Conservation (phyloP, 2,113 vertebrate genomes). For the Passerina amoena region DNA sequence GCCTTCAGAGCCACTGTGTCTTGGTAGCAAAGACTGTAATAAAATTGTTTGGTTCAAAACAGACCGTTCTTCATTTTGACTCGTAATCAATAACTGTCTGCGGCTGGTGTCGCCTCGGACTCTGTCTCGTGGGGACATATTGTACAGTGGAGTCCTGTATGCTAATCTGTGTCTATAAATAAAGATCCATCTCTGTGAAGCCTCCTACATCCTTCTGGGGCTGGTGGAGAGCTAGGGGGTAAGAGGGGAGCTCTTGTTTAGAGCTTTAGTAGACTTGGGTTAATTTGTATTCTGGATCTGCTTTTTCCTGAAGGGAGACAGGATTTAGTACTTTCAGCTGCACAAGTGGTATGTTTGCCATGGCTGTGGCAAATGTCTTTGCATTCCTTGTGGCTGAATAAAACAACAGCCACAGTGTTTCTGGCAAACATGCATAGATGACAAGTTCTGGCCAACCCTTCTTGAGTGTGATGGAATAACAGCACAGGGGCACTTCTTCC, state of each 20-base stretch:
- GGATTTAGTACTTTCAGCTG: neutral
- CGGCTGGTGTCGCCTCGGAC: neutral
- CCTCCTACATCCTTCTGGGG: neutral
- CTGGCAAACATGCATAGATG: neutral
- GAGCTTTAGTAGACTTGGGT: neutral
- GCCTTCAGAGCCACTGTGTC: constrained; percentile 18
- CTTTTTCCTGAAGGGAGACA: neutral
- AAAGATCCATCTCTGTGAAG: neutral
- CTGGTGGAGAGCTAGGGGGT: neutral
- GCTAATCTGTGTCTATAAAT: constrained; percentile 37
- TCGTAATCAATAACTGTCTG: constrained; percentile 53
- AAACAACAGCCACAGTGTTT: neutral
- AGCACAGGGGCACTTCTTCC: neutral
- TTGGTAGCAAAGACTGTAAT: constrained; percentile 42
- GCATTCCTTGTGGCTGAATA: neutral
- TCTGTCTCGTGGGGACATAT: neutral
- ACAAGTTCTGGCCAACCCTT: neutral
- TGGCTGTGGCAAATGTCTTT: neutral
- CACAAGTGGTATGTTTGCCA: neutral
- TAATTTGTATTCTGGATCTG: neutral
- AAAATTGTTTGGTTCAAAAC: constrained; percentile 57
- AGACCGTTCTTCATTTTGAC: constrained; percentile 56
- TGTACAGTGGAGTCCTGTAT: constrained; percentile 16
- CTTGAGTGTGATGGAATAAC: neutral
- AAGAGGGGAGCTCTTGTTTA: neutral